Base-by-base conservation (phyloP, 1,140 invertebrate genomes). In the Drosophila tani region DNA sequence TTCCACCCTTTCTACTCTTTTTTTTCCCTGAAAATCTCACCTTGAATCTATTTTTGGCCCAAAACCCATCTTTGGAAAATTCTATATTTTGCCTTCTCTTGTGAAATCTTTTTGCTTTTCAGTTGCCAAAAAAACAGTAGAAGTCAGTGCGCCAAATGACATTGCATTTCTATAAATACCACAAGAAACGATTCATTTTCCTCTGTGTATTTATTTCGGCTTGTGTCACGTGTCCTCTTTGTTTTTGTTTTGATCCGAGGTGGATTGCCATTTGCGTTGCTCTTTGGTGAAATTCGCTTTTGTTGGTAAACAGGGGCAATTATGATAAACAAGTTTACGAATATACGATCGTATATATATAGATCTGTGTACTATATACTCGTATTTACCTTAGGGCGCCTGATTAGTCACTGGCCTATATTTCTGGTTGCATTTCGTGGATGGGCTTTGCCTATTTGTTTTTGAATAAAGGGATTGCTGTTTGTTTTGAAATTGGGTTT, bases 261-360 rank as follows among this genome's bases (percentile, higher is more conserved):
- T 53, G 59, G 32, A 40, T 38, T 73, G 70, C 63, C 84, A 84
- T 76, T 70, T 49, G 35, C 29, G 35, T 62, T 35, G 57, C 47
- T 53, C 79, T 81, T 69, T 79, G 68, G 60, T 47, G 80, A 87
- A 87, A 87, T 87, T 58, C 15, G 51, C 32, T 41, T 41, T 56
- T 58, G 8, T 38, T 35, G 21, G 35, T 77, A 70, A 88, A 82
- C 57, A 80, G 51, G 40, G 62, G 46, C 27, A 38, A 74, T 68
- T 77, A 62, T 80, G 84, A 83, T 81, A 78, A 87, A 87, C 81
- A 87, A 83, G 81, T 81, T 88, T 78, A 88, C 80, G 27, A 24
- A 38, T 14, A 27, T 9, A 5, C n/a, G n/a, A n/a, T n/a, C n/a
- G n/a, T 29, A n/a, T 68, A 29, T 57, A 35, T 19, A 59, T 45